Base-by-base conservation (phyloP, 2,888 invertebrate genomes). In the Stomorhina lunata region DNA sequence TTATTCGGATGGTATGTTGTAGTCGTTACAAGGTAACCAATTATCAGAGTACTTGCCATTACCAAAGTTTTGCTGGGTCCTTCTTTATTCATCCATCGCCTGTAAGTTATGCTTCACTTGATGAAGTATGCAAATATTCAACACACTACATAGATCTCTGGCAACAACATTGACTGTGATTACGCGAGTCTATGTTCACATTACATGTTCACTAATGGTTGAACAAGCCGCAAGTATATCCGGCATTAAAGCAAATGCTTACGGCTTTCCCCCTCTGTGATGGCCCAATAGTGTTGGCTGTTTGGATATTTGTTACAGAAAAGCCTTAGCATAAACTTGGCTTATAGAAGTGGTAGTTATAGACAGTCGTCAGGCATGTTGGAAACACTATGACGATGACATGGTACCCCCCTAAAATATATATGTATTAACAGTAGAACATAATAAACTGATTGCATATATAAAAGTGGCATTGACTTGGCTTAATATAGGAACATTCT, bases 191-290 rank as follows among this genome's bases (percentile, higher is more conserved):
- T 77, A 84, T 84, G 82, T 84, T 83, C 85, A 83, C 85, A 85
- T 86, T 87, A 85, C 87, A 88, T 88, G 88, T 88, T 89, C 89
- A 89, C 89, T 89, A 89, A 90, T 89, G 90, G 89, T 86, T 88
- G 86, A 88, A 89, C 89, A 89, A 89, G 90, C 89, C 89, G 86
- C 90, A 89, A 88, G 88, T 89, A 83, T 66, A 80, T 78, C 85
- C 83, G 83, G 79, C 78, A 78, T 79, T 82, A 79, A 71, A 82
- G 66, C 69, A 71, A n/a, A 77, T 69, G 82, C 75, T 80, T 69
- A 76, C 34, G 53, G 25, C 17, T 34, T 59, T 29, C 25, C 37
- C 37, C 55, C 27, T 20, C 48, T 43, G 3, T 37, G 59, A 34
- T 66, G 57, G 55, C 65, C 65, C 34, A 34, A 34, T 57, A 66